Evolutionary conservation across 2,113 vertebrate genomes (phyloP).

Genomic region (Macroglossus sobrinus): DNA sequence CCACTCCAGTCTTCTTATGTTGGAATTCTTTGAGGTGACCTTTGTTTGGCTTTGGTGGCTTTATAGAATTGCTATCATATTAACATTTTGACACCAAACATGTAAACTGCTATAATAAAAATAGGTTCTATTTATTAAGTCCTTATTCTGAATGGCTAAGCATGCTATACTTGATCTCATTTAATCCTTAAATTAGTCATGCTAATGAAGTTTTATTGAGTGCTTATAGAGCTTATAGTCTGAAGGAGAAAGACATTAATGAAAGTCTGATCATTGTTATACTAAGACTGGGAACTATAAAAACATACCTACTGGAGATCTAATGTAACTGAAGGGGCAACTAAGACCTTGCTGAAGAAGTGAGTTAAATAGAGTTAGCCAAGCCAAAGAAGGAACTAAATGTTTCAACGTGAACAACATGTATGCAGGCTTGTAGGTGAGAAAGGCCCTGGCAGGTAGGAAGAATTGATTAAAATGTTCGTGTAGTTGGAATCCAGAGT

Average conservation of each 20-base stretch:
- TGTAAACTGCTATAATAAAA: not conserved
- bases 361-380: not conserved
- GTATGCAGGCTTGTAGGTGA: not conserved
- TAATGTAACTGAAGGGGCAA: not conserved
- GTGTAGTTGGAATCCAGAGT: not conserved
- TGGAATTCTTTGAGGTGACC: not conserved
- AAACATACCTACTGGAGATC: not conserved
- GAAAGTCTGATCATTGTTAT: not conserved
- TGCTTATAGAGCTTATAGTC: not conserved
- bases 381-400: not conserved
- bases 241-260: not conserved
- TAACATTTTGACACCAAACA: not conserved
- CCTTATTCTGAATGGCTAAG: not conserved
- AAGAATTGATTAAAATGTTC: not conserved
- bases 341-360: not conserved
- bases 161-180: not conserved
- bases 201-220: not conserved
- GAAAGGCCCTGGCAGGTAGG: not conserved
- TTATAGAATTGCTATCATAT: not conserved
- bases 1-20: not conserved
- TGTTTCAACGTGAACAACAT: not conserved
- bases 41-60: not conserved
- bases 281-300: not conserved
- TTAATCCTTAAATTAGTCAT: not conserved
- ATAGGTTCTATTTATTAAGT: not conserved